These are phyloP conservation scores for Naja naja DNA, from an alignment of 2,113 vertebrate species.

Conservation along the genomic window DNA sequence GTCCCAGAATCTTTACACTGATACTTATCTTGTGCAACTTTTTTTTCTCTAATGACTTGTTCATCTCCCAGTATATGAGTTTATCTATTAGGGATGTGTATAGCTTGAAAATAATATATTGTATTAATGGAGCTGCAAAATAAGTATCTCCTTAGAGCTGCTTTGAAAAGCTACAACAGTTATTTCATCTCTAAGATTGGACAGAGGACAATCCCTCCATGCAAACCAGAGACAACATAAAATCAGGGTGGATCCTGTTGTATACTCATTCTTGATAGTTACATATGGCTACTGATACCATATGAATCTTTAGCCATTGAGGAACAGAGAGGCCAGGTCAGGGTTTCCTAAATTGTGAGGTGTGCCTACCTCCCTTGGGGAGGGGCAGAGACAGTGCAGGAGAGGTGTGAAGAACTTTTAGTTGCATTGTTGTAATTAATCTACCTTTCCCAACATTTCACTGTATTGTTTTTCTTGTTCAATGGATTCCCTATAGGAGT, in stretches of 20 bases:
- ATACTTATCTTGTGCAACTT: background rate
- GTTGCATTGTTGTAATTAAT: background rate
- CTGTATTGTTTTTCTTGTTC: background rate
- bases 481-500: background rate
- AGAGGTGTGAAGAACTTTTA: background rate
- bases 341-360: background rate
- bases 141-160: too few species aligned
- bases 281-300: background rate
- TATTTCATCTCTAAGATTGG: too few species aligned
- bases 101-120: too few species aligned
- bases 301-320: background rate
- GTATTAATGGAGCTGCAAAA: too few species aligned
- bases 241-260: background rate
- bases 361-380: background rate
- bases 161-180: too few species aligned
- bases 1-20: background rate
- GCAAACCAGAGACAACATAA: too few species aligned
- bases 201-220: too few species aligned
- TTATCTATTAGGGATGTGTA: too few species aligned
- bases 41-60: too few species aligned
- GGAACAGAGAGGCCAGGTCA: background rate
- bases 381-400: background rate
- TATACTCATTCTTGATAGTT: background rate
- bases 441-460: background rate
- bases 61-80: too few species aligned